A percentile compares a stretch with the other conserved stretches of the same genome.
These are phyloP conservation scores for Apodemia zela DNA, from an alignment of 2,888 invertebrate genomes.

Conservation along the genomic window DNA sequence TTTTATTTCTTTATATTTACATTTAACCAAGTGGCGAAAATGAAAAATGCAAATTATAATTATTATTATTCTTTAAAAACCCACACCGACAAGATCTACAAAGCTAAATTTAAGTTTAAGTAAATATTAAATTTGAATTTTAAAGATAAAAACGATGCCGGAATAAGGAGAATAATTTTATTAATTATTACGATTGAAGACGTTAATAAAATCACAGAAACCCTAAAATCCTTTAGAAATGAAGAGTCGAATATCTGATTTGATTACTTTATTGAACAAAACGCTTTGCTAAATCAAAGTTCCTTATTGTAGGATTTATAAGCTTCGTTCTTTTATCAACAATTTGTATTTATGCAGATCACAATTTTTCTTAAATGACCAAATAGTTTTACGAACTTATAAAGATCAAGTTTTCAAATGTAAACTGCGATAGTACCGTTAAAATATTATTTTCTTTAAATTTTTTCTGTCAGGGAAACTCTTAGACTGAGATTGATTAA, in stretches of 20 bases:
- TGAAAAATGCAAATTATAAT: background rate
- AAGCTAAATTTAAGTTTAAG: no score
- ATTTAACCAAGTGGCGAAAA: no score
- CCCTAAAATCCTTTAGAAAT: constrained; percentile 53
- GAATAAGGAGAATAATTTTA: constrained; percentile 10
- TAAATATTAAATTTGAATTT: background rate
- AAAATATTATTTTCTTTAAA: no score
- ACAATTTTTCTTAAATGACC: no score
- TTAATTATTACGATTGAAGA: background rate
- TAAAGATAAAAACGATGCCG: background rate
- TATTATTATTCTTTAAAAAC: background rate
- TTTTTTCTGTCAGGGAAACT: no score
- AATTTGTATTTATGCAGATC: no score
- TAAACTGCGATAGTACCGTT: no score
- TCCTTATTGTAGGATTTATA: constrained; percentile 56
- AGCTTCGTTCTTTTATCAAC: background rate
- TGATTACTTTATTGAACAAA: constrained; percentile 70
- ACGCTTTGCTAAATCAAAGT: constrained; percentile 76
- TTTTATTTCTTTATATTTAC: constrained; percentile 4
- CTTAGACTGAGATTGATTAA: no score
- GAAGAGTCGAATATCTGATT: constrained; percentile 73
- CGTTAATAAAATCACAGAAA: background rate
- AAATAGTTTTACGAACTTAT: no score
- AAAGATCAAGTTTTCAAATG: no score
- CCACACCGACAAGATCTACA: background rate